Percentiles rank a stretch among this genome's conserved stretches.
These are phyloP conservation scores for Oophaga pumilio DNA, from an alignment of 2,113 vertebrate genomes.

Conservation along the genomic window DNA sequence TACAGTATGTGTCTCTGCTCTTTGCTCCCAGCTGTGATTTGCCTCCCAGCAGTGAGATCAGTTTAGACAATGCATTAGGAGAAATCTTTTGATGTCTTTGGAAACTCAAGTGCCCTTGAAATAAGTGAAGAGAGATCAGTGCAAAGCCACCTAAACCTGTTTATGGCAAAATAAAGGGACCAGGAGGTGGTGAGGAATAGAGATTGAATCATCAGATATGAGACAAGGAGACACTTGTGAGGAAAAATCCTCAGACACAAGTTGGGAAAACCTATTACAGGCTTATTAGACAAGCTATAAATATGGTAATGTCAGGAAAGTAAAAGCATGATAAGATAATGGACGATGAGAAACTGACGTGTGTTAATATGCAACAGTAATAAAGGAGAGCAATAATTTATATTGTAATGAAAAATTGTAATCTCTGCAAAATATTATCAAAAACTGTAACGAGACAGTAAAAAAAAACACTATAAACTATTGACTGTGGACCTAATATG, in stretches of 20 bases:
- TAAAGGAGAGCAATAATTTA: too few species aligned
- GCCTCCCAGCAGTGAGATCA: slow-evolving; percentile 48
- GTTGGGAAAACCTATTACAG: not conserved
- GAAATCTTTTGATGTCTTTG: slow-evolving; percentile 35
- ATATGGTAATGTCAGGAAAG: not conserved
- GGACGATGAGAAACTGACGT: not conserved
- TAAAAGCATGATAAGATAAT: not conserved
- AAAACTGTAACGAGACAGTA: too few species aligned
- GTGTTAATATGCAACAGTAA: too few species aligned
- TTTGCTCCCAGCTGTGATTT: slow-evolving; percentile 37
- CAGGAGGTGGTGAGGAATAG: not conserved
- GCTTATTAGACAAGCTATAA: not conserved
- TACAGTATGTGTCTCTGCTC: slow-evolving; percentile 9
- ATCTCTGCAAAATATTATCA: too few species aligned
- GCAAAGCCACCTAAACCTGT: slow-evolving; percentile 43
- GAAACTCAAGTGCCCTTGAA: slow-evolving; percentile 52
- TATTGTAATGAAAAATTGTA: too few species aligned
- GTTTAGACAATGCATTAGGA: slow-evolving; percentile 27
- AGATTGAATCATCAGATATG: not conserved
- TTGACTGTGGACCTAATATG: too few species aligned
- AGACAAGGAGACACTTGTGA: slow-evolving; percentile 2
- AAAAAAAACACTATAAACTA: too few species aligned
- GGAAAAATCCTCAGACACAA: not conserved
- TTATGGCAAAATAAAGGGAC: slow-evolving; percentile 25
- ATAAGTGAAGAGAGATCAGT: slow-evolving; percentile 48